Percentiles rank a stretch among this genome's conserved stretches.
phyloP scores from a whole-genome alignment of 2,113 vertebrate species.

The Poicephalus gulielmi region DNA sequence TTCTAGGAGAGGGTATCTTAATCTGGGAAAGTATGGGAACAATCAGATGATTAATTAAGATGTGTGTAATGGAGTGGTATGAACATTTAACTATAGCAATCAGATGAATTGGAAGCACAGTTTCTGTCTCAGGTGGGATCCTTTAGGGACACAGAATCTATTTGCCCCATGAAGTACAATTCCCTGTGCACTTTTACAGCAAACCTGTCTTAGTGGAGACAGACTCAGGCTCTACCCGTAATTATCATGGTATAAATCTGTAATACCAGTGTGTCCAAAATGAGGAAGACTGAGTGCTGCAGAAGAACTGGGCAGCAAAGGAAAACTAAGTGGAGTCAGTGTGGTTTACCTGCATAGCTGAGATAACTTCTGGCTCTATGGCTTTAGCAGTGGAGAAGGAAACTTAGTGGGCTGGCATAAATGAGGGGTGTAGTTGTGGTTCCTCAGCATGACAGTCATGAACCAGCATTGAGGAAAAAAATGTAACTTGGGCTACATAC shows the following conservation, averaged over 20 bases:
- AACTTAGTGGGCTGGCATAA: background rate
- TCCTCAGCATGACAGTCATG: background rate
- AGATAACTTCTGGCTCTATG: background rate
- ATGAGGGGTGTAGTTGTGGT: background rate
- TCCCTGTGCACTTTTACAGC: background rate
- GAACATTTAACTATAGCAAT: background rate
- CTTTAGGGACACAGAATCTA: background rate
- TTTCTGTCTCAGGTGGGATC: background rate
- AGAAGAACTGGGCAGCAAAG: background rate
- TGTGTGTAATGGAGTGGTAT: background rate
- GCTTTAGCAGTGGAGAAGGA: background rate
- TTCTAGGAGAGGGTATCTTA: conserved; percentile 5
- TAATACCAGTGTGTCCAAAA: background rate
- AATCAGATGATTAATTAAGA: conserved; percentile 45
- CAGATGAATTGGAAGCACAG: background rate
- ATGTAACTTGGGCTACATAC: background rate
- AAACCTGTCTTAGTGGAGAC: background rate
- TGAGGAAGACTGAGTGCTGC: background rate
- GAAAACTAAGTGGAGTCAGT: background rate
- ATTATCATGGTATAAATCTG: background rate
- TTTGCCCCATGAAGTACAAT: background rate
- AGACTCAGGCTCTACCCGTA: background rate
- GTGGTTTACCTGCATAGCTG: background rate
- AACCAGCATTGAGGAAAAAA: background rate
- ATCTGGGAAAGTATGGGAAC: conserved; percentile 16